Percentiles rank a stretch among this genome's conserved stretches.
Conservation (phyloP, 2,113 vertebrate species). For the Chloropsis cyanopogon region DNA sequence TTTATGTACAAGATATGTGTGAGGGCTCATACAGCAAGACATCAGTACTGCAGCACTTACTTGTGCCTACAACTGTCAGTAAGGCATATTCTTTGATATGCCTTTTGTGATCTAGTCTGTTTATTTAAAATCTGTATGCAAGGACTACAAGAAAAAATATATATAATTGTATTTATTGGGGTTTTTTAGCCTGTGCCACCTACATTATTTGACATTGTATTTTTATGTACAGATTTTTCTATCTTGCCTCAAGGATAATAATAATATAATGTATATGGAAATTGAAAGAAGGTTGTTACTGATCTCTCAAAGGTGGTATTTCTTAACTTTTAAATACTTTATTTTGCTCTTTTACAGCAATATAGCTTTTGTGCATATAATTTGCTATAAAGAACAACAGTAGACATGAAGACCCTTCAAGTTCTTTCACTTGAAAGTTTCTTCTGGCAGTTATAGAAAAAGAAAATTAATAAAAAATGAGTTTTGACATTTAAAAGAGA, state of each 20-base stretch:
- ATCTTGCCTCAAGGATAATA: neutral
- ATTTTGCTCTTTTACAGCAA: neutral
- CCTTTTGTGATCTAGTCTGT: neutral
- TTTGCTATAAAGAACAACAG: neutral
- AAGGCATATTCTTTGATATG: neutral
- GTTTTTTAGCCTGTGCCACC: neutral
- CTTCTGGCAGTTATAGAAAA: neutral
- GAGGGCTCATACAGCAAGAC: neutral
- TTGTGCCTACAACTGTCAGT: neutral
- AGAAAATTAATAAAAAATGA: slow-evolving; percentile 46
- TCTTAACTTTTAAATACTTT: neutral
- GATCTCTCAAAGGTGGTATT: neutral
- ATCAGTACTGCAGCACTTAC: neutral
- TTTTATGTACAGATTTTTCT: neutral
- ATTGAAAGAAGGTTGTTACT: neutral
- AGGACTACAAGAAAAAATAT: neutral
- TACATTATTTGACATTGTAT: neutral
- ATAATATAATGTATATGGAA: neutral
- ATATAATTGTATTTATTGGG: neutral
- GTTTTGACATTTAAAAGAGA: slow-evolving; percentile 46
- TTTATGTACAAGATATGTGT: neutral
- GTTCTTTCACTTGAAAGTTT: slow-evolving; percentile 18
- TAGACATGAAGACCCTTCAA: neutral
- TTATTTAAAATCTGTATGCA: neutral
- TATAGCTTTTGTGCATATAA: neutral